Evolutionary conservation across 1,140 invertebrate genomes (phyloP), one percentile per base, ranked within the genome.

Genomic region (Bombus haemorrhoidalis): DNA sequence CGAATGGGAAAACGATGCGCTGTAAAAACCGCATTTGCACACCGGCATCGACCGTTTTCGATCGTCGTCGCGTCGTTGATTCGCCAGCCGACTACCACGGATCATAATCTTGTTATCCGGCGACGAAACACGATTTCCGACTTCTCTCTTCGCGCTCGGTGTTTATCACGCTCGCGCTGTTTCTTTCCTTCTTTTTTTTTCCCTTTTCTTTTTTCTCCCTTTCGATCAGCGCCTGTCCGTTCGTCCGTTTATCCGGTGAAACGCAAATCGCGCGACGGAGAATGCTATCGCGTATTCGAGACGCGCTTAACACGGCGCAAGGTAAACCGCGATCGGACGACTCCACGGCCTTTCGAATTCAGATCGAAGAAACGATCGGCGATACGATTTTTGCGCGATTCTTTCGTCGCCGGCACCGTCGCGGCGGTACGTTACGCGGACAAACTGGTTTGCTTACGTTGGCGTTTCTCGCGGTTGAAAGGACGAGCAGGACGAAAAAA

Each of bases 401-500:
- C 69, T 73, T 41, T 13, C 25, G 37, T 43, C 57, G 69, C 53
- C 71, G 83, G 59, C 78, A 22, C 18, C 47, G 59, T 62, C 59
- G 12, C 28, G 59, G 59, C 66, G 18, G 62, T 83, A 78, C 57
- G 79, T 89, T 86, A 83, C 72, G 73, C 62, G 86, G 83, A 86
- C 90, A 90, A 92, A 92, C 92, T 92, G 91, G 92, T 92, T 92
- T 91, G 91, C 90, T 92, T 92, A 87, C 86, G 90, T 83, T 85
- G 87, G 68, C 75, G 86, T 85, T 87, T 85, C 81, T 73, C 78
- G 82, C 85, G 79, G 79, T 57, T n/a, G 83, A 83, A 83, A 86
- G 86, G 88, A 69, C 82, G 83, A 73, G 86, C 37, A 64, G 62
- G 47, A 59, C 53, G 79, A 81, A 87, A 83, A 66, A 88, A 86